Evolutionary conservation across 2,113 vertebrate species (phyloP).

Genomic region (Sturnira hondurensis): DNA sequence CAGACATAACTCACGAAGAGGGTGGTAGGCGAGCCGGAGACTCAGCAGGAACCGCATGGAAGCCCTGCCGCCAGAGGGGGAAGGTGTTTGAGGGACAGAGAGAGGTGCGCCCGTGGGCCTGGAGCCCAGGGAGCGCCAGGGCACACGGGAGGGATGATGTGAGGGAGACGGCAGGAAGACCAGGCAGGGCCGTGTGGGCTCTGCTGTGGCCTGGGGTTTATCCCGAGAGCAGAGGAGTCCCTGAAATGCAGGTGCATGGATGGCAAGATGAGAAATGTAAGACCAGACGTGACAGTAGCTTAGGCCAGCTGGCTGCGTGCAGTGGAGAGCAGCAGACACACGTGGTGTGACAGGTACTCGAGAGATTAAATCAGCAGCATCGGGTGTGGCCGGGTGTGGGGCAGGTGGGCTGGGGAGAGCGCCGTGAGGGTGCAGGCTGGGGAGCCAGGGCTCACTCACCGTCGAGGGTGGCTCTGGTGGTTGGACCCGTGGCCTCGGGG

Average conservation of each 20-base stretch:
- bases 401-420: background rate
- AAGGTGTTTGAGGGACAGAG: background rate
- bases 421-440: background rate
- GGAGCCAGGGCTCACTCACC: constrained; percentile 78
- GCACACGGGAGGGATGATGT: background rate
- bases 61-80: background rate
- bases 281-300: background rate
- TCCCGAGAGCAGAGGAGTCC: background rate
- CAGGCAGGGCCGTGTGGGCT: background rate
- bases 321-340: fast-evolving
- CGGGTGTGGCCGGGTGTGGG: background rate
- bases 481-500: constrained; percentile 83
- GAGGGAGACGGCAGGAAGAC: background rate
- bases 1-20: background rate
- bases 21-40: background rate
- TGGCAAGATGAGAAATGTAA: background rate
- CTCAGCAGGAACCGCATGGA: fast-evolving
- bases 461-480: constrained; percentile 87
- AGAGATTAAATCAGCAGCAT: background rate
- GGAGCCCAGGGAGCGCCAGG: background rate
- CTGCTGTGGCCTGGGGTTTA: fast-evolving
- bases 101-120: background rate
- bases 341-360: fast-evolving
- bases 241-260: background rate
- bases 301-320: background rate